Evolutionary conservation across 1,140 invertebrate genomes (phyloP), one percentile per base, ranked within the genome.

Genomic region (Vollenhovia emeryi): DNA sequence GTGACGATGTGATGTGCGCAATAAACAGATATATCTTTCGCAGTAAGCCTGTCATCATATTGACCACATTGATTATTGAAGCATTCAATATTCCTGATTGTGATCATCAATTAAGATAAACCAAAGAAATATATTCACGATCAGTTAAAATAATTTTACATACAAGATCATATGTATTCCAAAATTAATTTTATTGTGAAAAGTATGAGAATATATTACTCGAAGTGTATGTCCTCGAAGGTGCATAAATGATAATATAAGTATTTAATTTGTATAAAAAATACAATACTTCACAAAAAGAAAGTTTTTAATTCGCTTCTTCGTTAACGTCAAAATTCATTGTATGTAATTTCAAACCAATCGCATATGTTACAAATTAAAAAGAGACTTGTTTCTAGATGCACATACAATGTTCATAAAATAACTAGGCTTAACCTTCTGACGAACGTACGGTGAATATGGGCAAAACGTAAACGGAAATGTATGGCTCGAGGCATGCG

Each of bases 261-360:
- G 48, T 78, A 64, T 6, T 66, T 45, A 64, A 64, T 64, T 62
- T 21, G 3, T 36, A 52, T 66, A 1, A 43, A 48, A 45, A 76
- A 6, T 43, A 60, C 43, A 62, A 78, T n/a, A n/a, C 11, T 64
- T 3, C 33, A 30, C 2, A 24, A 52, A 66, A 52, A 30, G 18
- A n/a, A 30, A 18, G 3, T 48, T 45, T 86, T 71, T 13, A 80
- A 36, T 69, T 27, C 8, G 33, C 3, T 11, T 43, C 21, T 52
- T 55, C 21, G 11, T 80, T 43, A 68, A 66, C 7, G 24, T 79
- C 62, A 69, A n/a, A n/a, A 71, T 71, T 71, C 57, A 71, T 69
- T 71, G 36, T 36, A 71, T 57, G 57, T 43, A 24, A 57, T 80
- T 80, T 71, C 24, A 80, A 24, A 18, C 11, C 6, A 40, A 13